A percentile compares a stretch with the other conserved stretches of the same genome.
Evolutionary conservation across 1,140 invertebrate species (phyloP).

Genomic region (Parapsyche elsis): DNA sequence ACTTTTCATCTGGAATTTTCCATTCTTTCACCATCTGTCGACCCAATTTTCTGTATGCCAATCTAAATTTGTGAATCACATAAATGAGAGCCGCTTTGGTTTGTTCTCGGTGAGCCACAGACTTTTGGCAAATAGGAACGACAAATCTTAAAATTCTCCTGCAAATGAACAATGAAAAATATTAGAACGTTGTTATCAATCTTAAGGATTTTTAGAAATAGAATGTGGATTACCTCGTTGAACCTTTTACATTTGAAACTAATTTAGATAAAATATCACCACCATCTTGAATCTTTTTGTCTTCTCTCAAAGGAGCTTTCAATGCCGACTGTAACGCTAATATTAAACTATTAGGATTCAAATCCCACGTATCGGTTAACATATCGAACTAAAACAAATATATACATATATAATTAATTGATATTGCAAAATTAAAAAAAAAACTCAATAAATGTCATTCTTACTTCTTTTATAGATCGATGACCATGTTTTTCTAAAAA

Average conservation of each 20-base stretch:
- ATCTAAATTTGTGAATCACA: slow-evolving; percentile 71
- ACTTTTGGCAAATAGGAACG: slow-evolving; percentile 65
- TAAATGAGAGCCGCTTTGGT: slow-evolving; percentile 75
- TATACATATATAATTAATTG: neutral
- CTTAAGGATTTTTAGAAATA: slow-evolving; percentile 16
- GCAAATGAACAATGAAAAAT: slow-evolving; percentile 4
- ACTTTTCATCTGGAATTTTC: slow-evolving; percentile 72
- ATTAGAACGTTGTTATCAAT: too few relatives aligned
- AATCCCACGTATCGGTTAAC: slow-evolving; percentile 73
- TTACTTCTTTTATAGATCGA: slow-evolving; percentile 78
- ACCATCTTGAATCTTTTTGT: slow-evolving; percentile 54
- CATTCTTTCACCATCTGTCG: slow-evolving; percentile 71
- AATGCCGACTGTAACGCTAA: slow-evolving; percentile 70
- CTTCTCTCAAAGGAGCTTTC: slow-evolving; percentile 49
- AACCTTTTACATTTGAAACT: slow-evolving; percentile 64
- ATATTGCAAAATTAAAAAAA: neutral
- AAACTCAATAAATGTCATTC: neutral
- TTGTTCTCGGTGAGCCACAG: slow-evolving; percentile 73
- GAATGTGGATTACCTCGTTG: slow-evolving; percentile 61
- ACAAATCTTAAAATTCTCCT: slow-evolving; percentile 43
- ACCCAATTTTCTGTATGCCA: slow-evolving; percentile 71
- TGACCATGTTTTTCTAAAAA: slow-evolving; percentile 83
- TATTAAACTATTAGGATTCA: slow-evolving; percentile 73
- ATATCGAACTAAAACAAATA: slow-evolving; percentile 73
- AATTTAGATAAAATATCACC: slow-evolving; percentile 64